Base-by-base conservation (phyloP, 2,113 vertebrate species). In the Todiramphus chloris region DNA sequence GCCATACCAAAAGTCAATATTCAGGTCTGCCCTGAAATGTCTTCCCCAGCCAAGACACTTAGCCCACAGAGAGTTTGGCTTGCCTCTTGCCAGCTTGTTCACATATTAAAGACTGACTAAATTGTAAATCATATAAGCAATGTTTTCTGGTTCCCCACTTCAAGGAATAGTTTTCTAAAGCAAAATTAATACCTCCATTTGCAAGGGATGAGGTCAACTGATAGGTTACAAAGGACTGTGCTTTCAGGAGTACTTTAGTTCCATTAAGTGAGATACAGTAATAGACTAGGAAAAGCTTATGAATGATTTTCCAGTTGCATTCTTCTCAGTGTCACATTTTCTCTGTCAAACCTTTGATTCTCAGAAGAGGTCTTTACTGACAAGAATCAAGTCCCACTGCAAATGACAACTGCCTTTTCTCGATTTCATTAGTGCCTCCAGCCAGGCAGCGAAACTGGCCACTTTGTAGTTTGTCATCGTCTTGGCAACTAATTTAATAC, bases 221-320 rank as follows among this genome's bases (percentile, higher is more conserved):
- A 81, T 84, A 89, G 0, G 7, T n/a, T 37, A 87, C 14, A 75
- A 78, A 89, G n/a, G 53, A 79, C 50, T 94, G 50, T 88, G 80
- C 83, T 96, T 93, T 94, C 88, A 92, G 84, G 62, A 95, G 56
- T 90, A 95, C 83, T 96, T 95, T 87, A 89, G 79, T 50, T 95
- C 95, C 96, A 94, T 96, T 94, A 92, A 96, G 66, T 68, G 58
- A 87, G 80, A 64, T 78, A 68, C 28, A 78, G 75, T 68, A 90
- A 92, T 72, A 95, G 89, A 81, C 60, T 60, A 70, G 88, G 58
- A 93, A 83, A 84, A 92, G 68, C 83, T 94, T 89, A 94, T 82
- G 88, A 93, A 95, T 90, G 59, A 92, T 96, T 96, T 96, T 96
- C 83, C 86, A 94, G 51, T 94, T 96, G 88, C 86, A 82, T 94